A percentile compares a stretch with the other conserved stretches of the same genome.
Evolutionary conservation across 2,113 vertebrate genomes (phyloP).

Genomic region (Fukomys damarensis): DNA sequence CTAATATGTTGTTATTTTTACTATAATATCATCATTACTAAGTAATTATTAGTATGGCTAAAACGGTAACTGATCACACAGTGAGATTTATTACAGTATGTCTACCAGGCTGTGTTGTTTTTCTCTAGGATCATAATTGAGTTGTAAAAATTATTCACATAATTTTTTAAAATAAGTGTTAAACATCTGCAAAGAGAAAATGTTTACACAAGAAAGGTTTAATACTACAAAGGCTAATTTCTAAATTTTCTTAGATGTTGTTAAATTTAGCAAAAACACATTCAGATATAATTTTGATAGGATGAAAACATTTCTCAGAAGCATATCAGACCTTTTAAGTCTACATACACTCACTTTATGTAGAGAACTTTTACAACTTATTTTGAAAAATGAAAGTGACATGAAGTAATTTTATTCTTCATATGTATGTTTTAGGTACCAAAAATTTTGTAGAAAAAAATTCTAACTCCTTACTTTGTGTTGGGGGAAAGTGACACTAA

Average conservation of each 20-base stretch:
- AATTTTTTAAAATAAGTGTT: slow-evolving; percentile 25
- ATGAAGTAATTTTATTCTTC: slow-evolving; percentile 69
- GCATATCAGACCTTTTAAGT: slow-evolving; percentile 58
- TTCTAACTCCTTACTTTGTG: slow-evolving; percentile 67
- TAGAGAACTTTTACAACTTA: background rate
- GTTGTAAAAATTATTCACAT: background rate
- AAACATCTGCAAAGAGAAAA: background rate
- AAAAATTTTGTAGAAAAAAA: slow-evolving; percentile 68
- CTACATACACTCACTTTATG: background rate
- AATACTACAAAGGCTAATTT: background rate
- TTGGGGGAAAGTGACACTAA: slow-evolving; percentile 67
- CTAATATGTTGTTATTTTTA: background rate
- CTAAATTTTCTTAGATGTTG: slow-evolving; percentile 1
- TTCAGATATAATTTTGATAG: background rate
- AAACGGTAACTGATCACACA: background rate
- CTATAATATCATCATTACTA: background rate
- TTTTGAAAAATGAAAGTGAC: slow-evolving; percentile 78
- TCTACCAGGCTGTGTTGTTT: background rate
- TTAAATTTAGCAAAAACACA: background rate
- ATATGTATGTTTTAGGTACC: slow-evolving; percentile 53
- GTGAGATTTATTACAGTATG: background rate
- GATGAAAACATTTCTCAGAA: slow-evolving; percentile 48
- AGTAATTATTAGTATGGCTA: background rate
- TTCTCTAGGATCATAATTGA: background rate
- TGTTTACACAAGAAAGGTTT: slow-evolving; percentile 3